These are phyloP conservation scores for Chascanopsetta lugubris DNA, from an alignment of 2,113 vertebrate genomes.

Conservation along the genomic window DNA sequence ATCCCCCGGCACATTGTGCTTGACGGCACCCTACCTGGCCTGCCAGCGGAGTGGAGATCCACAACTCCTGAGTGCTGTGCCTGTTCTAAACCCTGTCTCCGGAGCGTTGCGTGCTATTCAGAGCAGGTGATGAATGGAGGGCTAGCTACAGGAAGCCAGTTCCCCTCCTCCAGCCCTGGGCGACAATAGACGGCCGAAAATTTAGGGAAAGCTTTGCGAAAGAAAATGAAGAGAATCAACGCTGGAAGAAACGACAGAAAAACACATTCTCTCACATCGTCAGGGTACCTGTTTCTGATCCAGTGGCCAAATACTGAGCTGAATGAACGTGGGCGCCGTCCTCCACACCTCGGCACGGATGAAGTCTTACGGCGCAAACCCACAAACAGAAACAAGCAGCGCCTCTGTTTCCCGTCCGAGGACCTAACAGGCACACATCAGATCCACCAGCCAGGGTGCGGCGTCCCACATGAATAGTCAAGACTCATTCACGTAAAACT, in stretches of 20 bases:
- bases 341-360: constrained; percentile 20
- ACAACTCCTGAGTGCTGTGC: constrained; percentile 42
- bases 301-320: constrained; percentile 6
- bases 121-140: constrained; percentile 94
- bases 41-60: constrained; percentile 75
- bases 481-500: constrained; percentile 37
- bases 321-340: constrained; percentile 18
- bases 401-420: constrained; percentile 24
- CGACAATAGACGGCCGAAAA: constrained; percentile 88
- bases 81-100: constrained; percentile 45
- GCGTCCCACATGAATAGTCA: constrained; percentile 26
- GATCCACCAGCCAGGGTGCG: constrained; percentile 35
- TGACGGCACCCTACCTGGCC: constrained; percentile 99
- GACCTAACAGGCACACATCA: constrained; percentile 23
- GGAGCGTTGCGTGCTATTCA: constrained; percentile 84
- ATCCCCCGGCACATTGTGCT: constrained; percentile 94
- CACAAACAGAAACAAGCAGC: constrained; percentile 24
- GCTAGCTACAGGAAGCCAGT: constrained; percentile 88
- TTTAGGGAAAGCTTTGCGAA: constrained; percentile 82
- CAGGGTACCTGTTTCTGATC: constrained; percentile 1
- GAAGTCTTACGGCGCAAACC: constrained; percentile 6
- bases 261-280: background rate
- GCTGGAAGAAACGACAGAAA: constrained; percentile 16
- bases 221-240: no score
- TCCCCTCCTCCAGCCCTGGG: constrained; percentile 79